These are phyloP conservation scores for Diorhabda carinulata DNA, from an alignment of 1,140 invertebrate species.

Conservation along the genomic window DNA sequence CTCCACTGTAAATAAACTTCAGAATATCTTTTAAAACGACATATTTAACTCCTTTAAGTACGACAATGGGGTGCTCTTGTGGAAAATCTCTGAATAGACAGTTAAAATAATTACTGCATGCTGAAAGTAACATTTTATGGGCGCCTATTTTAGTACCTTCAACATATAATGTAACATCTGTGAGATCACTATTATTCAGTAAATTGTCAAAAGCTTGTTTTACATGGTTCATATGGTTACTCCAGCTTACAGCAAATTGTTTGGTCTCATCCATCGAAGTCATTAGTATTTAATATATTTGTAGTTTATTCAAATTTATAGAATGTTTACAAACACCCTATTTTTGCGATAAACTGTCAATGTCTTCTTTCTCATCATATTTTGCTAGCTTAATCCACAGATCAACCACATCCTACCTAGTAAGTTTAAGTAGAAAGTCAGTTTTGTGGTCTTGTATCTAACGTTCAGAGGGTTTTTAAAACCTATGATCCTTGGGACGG, in stretches of 20 bases:
- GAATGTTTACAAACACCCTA: not conserved
- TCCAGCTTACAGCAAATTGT: slow-evolving; percentile 74
- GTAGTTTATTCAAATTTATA: not conserved
- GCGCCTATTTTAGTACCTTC: slow-evolving; percentile 78
- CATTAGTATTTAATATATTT: not conserved
- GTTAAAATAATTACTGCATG: slow-evolving; percentile 78
- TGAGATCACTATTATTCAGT: slow-evolving; percentile 72
- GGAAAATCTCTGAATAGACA: slow-evolving; percentile 81
- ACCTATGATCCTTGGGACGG: too few relatives aligned
- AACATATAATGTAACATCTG: slow-evolving; percentile 81
- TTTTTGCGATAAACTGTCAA: not conserved
- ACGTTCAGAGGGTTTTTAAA: too few relatives aligned
- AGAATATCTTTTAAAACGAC: slow-evolving; percentile 76
- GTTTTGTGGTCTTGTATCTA: too few relatives aligned
- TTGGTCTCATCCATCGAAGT: slow-evolving; percentile 37
- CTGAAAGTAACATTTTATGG: slow-evolving; percentile 80
- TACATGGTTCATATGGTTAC: slow-evolving; percentile 70
- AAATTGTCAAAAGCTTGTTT: slow-evolving; percentile 73
- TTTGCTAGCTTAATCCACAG: not conserved
- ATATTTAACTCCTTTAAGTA: slow-evolving; percentile 79
- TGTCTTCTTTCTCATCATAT: not conserved
- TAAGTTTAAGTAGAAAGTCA: too few relatives aligned
- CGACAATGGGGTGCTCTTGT: slow-evolving; percentile 80
- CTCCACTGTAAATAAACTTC: slow-evolving; percentile 72
- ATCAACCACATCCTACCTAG: too few relatives aligned